Evolutionary conservation across 1,140 invertebrate genomes (phyloP).

Genomic region (Sycophaga agraensis): DNA sequence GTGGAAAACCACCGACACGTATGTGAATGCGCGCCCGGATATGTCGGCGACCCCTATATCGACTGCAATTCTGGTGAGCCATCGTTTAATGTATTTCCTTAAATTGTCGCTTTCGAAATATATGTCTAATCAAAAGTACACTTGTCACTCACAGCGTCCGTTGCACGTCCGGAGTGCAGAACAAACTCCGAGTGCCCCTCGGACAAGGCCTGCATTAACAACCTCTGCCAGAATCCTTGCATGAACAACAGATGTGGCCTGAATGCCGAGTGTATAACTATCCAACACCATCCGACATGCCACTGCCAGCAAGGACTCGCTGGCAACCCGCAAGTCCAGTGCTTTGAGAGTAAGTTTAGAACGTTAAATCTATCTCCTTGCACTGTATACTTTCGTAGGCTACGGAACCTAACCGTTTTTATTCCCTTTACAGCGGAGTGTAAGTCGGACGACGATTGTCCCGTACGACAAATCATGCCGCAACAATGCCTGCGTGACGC

Average conservation of each 20-base stretch:
- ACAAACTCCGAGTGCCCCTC: slow-evolving; percentile 72
- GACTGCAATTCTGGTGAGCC: slow-evolving; percentile 72
- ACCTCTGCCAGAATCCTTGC: slow-evolving; percentile 79
- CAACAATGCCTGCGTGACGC: slow-evolving; percentile 76
- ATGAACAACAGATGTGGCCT: slow-evolving; percentile 76
- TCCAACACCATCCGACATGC: slow-evolving; percentile 75
- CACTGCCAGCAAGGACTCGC: slow-evolving; percentile 80
- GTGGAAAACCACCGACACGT: slow-evolving; percentile 73
- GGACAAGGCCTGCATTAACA: slow-evolving; percentile 76
- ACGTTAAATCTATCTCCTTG: neutral
- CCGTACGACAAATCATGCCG: slow-evolving; percentile 81
- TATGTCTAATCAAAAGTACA: no score
- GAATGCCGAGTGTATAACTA: slow-evolving; percentile 74
- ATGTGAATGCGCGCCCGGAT: slow-evolving; percentile 74
- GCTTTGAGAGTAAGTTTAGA: slow-evolving; percentile 78
- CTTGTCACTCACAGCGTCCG: slow-evolving; percentile 49
- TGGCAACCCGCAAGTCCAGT: slow-evolving; percentile 82
- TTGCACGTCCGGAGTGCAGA: slow-evolving; percentile 66
- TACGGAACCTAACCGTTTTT: no score
- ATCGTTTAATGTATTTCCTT: slow-evolving; percentile 19
- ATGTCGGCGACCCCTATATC: slow-evolving; percentile 77
- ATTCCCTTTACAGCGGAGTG: slow-evolving; percentile 70
- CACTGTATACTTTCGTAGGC: no score
- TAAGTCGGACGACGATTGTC: slow-evolving; percentile 78
- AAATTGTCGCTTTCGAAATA: no score